Evolutionary conservation across 2,113 vertebrate species (phyloP).

Genomic region (Pelvicachromis taeniatus): DNA sequence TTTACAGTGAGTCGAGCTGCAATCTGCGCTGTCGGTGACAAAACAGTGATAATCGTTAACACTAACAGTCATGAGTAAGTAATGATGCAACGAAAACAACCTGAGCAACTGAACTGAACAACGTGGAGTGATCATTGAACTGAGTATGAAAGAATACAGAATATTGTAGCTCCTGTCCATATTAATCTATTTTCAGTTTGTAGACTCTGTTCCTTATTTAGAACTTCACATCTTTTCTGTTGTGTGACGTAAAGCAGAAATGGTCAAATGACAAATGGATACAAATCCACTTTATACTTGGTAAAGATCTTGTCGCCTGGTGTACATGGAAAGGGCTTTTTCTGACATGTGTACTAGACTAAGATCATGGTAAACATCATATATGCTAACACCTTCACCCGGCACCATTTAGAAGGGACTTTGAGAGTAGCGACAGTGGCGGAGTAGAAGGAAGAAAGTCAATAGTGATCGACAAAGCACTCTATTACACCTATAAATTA

Average conservation of each 20-base stretch:
- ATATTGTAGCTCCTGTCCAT: not conserved
- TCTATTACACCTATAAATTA: not conserved
- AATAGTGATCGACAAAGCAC: not conserved
- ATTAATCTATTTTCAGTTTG: not conserved
- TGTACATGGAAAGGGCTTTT: not conserved
- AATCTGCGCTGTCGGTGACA: not conserved
- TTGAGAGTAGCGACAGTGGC: not conserved
- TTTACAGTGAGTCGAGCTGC: not conserved
- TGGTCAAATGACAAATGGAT: not conserved
- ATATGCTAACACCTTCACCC: not conserved
- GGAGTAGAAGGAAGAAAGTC: not conserved
- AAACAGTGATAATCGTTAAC: not conserved
- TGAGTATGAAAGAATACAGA: not conserved
- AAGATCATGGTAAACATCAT: not conserved
- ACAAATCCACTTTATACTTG: not conserved
- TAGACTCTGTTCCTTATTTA: not conserved
- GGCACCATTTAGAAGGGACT: not conserved
- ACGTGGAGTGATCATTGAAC: not conserved
- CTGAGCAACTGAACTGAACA: not conserved
- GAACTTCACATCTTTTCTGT: not conserved
- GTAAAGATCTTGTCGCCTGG: not conserved
- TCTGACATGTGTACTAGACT: not conserved
- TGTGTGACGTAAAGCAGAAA: not conserved
- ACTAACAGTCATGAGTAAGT: not conserved
- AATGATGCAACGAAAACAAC: not conserved